A percentile compares a stretch with the other conserved stretches of the same genome.
Evolutionary conservation across 2,797 vertebrate genomes (phyloP).

Genomic region (Mastacembelus armatus): DNA sequence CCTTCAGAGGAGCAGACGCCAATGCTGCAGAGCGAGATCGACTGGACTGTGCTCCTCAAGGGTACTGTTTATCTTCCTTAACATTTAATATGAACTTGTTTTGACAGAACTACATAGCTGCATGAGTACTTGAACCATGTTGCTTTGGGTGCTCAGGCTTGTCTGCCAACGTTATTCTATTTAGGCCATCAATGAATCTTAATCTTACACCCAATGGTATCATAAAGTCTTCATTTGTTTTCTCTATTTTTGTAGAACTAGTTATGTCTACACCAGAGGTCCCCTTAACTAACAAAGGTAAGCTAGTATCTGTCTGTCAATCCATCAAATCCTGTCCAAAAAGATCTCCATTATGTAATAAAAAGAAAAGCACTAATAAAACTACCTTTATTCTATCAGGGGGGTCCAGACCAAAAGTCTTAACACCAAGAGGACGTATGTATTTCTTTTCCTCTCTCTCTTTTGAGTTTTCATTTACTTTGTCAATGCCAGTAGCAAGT

Average conservation of each 20-base stretch:
- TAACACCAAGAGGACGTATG: slow-evolving; percentile 44
- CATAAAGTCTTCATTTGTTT: neutral
- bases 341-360: too few relatives aligned
- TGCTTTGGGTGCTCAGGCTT: neutral
- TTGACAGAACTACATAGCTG: neutral
- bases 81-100: neutral
- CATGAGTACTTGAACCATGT: neutral
- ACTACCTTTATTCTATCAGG: slow-evolving; percentile 18
- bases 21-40: slow-evolving; percentile 32
- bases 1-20: neutral
- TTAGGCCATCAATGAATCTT: too few relatives aligned
- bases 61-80: slow-evolving; percentile 34
- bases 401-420: neutral
- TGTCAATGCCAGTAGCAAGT: neutral
- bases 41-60: neutral
- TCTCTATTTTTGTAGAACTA: slow-evolving; percentile 8
- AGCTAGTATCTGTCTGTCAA: neutral
- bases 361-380: slow-evolving; percentile 1
- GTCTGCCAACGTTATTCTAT: too few relatives aligned
- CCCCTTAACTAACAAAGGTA: slow-evolving; percentile 35
- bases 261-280: neutral
- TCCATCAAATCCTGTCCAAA: neutral
- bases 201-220: too few relatives aligned
- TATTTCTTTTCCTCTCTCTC: neutral
- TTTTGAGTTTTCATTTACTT: slow-evolving; percentile 4